A percentile compares a stretch with the other conserved stretches of the same genome.
These are phyloP conservation scores for Ornithoptera priamus DNA, from an alignment of 2,888 invertebrate genomes.

Conservation along the genomic window DNA sequence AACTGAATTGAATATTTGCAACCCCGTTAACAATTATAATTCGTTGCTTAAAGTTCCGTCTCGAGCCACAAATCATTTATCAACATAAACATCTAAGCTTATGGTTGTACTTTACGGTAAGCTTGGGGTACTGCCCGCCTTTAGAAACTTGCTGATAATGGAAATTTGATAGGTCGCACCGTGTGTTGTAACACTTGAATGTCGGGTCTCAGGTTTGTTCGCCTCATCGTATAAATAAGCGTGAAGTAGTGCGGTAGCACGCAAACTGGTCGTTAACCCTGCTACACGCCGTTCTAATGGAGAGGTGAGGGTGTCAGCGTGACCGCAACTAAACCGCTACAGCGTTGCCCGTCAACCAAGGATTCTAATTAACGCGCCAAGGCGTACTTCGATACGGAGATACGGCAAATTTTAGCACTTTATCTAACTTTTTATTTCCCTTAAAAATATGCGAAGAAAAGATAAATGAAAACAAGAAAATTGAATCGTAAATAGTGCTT, in stretches of 20 bases:
- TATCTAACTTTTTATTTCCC: conserved; percentile 6
- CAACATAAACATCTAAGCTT: conserved; percentile 21
- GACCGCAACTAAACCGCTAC: conserved; percentile 61
- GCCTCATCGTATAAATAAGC: conserved; percentile 74
- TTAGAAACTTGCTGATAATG: conserved; percentile 56
- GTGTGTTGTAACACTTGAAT: conserved; percentile 61
- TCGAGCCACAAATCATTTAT: conserved; percentile 20
- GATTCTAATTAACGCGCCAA: conserved; percentile 54
- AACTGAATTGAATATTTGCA: too few species aligned
- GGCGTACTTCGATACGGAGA: conserved; percentile 33
- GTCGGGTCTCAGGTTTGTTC: conserved; percentile 60
- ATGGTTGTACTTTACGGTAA: conserved; percentile 20
- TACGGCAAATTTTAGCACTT: conserved; percentile 21
- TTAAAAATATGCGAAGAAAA: neutral
- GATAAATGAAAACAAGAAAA: neutral
- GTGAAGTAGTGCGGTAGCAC: conserved; percentile 68
- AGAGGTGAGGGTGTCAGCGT: conserved; percentile 68
- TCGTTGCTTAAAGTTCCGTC: neutral
- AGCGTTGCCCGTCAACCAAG: conserved; percentile 52
- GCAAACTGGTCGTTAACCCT: conserved; percentile 75
- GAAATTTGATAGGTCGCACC: conserved; percentile 72
- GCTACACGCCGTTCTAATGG: conserved; percentile 64
- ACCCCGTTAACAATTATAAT: neutral
- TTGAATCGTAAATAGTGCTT: neutral
- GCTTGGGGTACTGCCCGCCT: conserved; percentile 23